A percentile compares a stretch with the other conserved stretches of the same genome.
Evolutionary conservation across 2,113 vertebrate species (phyloP).

Genomic region (Rynchops niger): DNA sequence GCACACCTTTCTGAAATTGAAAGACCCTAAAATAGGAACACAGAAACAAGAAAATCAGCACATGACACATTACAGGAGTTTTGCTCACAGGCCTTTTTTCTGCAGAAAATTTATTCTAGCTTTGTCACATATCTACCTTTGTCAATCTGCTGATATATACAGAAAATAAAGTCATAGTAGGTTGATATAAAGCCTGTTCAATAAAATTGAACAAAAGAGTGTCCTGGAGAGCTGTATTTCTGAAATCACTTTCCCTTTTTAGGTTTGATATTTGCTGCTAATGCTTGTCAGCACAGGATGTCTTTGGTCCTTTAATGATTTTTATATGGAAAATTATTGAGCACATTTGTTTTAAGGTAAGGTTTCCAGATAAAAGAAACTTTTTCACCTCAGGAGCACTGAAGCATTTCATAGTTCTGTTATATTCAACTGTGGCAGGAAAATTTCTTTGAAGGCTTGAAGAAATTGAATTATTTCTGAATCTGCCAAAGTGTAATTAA

Average conservation of each 20-base stretch:
- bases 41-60: not conserved
- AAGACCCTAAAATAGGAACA: not conserved
- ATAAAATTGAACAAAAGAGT: not conserved
- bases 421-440: not conserved
- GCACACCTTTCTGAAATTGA: not conserved
- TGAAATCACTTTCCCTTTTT: conserved; percentile 28
- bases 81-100: not conserved
- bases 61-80: not conserved
- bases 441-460: not conserved
- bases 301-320: conserved; percentile 2
- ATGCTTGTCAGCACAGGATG: conserved; percentile 21
- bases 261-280: not conserved
- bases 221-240: not conserved
- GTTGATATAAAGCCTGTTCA: not conserved
- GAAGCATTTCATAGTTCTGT: not conserved
- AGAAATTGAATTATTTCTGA: not conserved
- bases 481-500: not conserved
- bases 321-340: conserved; percentile 40
- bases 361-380: not conserved
- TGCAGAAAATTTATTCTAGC: not conserved
- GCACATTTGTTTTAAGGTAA: not conserved
- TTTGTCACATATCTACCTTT: not conserved
- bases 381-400: not conserved
- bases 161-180: not conserved
- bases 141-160: not conserved